phyloP scores from a whole-genome alignment of 1,140 invertebrate genomes.

The Bombus consobrinus region DNA sequence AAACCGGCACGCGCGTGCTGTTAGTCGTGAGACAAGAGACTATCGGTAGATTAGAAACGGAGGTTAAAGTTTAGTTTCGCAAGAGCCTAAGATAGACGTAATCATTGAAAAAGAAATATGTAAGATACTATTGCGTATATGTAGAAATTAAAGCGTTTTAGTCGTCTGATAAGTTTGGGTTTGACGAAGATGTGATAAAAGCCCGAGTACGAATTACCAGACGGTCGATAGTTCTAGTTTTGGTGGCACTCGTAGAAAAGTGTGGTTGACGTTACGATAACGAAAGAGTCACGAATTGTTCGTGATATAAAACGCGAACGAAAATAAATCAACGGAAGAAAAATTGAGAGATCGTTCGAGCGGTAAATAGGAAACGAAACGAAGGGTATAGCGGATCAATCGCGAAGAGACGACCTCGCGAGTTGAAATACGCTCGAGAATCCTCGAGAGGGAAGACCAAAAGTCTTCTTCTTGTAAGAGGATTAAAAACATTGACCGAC shows the following conservation, averaged over 20 bases:
- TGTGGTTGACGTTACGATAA: background rate
- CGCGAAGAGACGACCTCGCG: background rate
- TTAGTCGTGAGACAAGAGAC: background rate
- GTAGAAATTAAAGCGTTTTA: background rate
- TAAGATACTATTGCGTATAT: background rate
- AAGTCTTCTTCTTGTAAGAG: slow-evolving; percentile 6
- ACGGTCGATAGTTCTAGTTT: slow-evolving; percentile 3
- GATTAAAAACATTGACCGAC: slow-evolving; percentile 27
- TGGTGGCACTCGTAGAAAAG: background rate
- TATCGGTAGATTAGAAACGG: slow-evolving; percentile 37
- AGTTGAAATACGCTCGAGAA: background rate
- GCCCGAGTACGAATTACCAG: background rate
- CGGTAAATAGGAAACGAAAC: slow-evolving; percentile 7
- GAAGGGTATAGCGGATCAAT: slow-evolving; percentile 6
- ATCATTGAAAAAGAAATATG: slow-evolving; percentile 2
- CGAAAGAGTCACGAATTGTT: background rate
- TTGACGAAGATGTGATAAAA: background rate
- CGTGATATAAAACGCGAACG: background rate
- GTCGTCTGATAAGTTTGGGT: background rate
- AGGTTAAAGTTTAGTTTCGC: slow-evolving; percentile 51
- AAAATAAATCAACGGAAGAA: slow-evolving; percentile 22
- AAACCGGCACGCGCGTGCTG: background rate
- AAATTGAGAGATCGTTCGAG: background rate
- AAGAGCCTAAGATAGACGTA: background rate
- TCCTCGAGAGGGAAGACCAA: background rate